Percentiles rank a stretch among this genome's conserved stretches.
phyloP scores from a whole-genome alignment of 2,113 vertebrate genomes.

The Megaleporinus macrocephalus region DNA sequence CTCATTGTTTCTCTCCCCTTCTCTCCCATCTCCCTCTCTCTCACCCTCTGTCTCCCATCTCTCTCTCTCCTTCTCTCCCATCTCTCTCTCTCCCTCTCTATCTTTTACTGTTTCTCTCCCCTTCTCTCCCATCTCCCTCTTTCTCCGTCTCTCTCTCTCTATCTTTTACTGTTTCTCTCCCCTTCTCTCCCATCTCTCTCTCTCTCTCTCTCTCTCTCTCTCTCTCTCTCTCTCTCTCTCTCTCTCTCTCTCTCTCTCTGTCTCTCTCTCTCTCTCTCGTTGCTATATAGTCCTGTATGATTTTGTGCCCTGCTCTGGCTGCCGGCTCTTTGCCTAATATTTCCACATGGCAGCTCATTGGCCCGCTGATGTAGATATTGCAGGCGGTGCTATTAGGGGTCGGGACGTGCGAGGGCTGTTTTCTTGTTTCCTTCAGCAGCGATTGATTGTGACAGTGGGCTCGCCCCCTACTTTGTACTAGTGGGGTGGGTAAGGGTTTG shows the following conservation, averaged over 20 bases:
- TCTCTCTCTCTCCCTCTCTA: no score
- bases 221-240: no score
- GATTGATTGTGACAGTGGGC: conserved; percentile 71
- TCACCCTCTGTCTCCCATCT: no score
- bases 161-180: not conserved
- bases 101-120: no score
- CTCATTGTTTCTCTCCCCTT: no score
- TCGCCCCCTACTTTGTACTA: conserved; percentile 45
- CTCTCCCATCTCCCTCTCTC: no score
- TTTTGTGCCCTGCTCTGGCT: conserved; percentile 19
- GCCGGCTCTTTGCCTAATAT: conserved; percentile 40
- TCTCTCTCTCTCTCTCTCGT: conserved; percentile 1
- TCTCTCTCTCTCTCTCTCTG: no score
- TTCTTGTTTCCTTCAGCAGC: conserved; percentile 58
- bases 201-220: no score
- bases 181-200: no score
- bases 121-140: no score
- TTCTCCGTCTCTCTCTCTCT: not conserved
- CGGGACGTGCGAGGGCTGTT: conserved; percentile 46
- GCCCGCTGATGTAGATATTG: conserved; percentile 50
- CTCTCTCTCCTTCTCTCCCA: no score
- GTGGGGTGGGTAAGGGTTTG: conserved; percentile 8
- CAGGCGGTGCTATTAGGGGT: conserved; percentile 41
- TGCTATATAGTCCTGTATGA: conserved; percentile 24
- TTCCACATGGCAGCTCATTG: conserved; percentile 45